These are phyloP conservation scores for Apis mellifera DNA, from an alignment of 1,140 invertebrate genomes.

Conservation along the genomic window Amel_HAv3.1 CM009940.2:9175001-9175500, in stretches of 20 bases:
- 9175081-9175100: background rate
- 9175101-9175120: constrained; percentile 13
- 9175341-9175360: constrained; percentile 2
- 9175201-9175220: constrained; percentile 35
- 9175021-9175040: background rate
- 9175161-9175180: constrained; percentile 15
- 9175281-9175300: constrained; percentile 2
- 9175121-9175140: background rate
- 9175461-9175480: background rate
- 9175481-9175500: too few relatives aligned
- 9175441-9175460: background rate
- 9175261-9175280: constrained; percentile 35
- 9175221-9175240: constrained; percentile 45
- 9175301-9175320: constrained; percentile 25
- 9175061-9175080: background rate
- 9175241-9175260: constrained; percentile 40
- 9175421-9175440: background rate
- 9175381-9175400: background rate
- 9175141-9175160: constrained; percentile 2
- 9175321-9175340: background rate
- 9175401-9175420: background rate
- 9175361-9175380: constrained; percentile 20
- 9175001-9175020: background rate
- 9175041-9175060: background rate
- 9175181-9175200: constrained; percentile 12